phyloP scores from a whole-genome alignment of 2,888 invertebrate species.

The Electrophaes corylata region DNA sequence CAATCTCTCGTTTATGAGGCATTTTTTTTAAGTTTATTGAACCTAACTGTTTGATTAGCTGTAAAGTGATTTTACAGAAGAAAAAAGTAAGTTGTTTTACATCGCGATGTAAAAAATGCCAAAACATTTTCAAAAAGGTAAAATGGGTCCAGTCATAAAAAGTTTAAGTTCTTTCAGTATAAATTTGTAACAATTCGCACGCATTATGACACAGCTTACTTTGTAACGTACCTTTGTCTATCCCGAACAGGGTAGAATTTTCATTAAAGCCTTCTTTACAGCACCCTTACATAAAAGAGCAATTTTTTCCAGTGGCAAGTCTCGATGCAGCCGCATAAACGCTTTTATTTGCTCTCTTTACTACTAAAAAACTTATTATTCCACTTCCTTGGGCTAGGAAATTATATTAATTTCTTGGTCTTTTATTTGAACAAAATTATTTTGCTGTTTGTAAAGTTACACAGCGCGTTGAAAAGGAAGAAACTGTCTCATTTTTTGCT shows the following conservation, averaged over 20 bases:
- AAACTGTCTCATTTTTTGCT: constrained; percentile 5
- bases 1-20: constrained; percentile 39
- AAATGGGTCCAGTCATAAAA: neutral
- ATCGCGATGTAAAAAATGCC: neutral
- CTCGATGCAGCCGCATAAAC: constrained; percentile 80
- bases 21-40: constrained; percentile 27
- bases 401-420: constrained; percentile 69
- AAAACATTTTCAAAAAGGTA: neutral
- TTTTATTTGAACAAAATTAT: constrained; percentile 43
- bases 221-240: constrained; percentile 64
- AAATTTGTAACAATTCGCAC: constrained; percentile 39
- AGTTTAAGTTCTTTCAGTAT: neutral
- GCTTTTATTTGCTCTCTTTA: constrained; percentile 78
- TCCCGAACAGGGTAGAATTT: constrained; percentile 68
- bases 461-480: constrained; percentile 7
- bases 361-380: constrained; percentile 76
- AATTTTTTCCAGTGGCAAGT: constrained; percentile 77
- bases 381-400: constrained; percentile 71
- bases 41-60: constrained; percentile 24
- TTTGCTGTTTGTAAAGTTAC: constrained; percentile 33
- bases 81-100: constrained; percentile 16
- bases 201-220: constrained; percentile 47
- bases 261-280: constrained; percentile 77
- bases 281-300: constrained; percentile 75
- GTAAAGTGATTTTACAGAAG: too few species aligned